These are phyloP conservation scores for Dufourea novaeangliae DNA, from an alignment of 1,140 invertebrate species.

Conservation along the genomic window DNA sequence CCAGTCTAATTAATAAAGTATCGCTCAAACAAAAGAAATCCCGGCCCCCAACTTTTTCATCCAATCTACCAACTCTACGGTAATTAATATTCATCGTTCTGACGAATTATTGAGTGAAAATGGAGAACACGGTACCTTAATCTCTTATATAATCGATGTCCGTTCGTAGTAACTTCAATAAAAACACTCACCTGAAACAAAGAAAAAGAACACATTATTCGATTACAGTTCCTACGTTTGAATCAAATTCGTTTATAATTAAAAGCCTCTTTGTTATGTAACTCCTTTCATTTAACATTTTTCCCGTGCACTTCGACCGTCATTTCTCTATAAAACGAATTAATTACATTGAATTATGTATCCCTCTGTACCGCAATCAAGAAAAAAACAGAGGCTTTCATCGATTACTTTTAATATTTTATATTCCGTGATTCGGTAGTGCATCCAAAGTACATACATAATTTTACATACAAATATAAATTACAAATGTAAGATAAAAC, in stretches of 20 bases:
- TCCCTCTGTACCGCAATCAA: too few relatives aligned
- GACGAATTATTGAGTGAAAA: background rate
- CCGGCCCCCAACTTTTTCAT: background rate
- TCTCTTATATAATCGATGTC: background rate
- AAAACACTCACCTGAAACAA: constrained; percentile 31
- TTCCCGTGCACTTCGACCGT: background rate
- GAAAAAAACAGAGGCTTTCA: too few relatives aligned
- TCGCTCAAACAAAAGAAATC: background rate
- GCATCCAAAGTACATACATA: too few relatives aligned
- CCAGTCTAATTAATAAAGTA: constrained; percentile 21
- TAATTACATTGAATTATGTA: too few relatives aligned
- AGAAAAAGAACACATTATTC: constrained; percentile 10
- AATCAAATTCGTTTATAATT: background rate
- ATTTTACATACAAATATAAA: too few relatives aligned
- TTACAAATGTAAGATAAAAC: too few relatives aligned
- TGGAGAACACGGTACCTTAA: constrained; percentile 9
- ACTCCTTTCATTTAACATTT: background rate
- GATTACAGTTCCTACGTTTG: background rate
- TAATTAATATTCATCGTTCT: constrained; percentile 32
- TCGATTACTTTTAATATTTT: too few relatives aligned
- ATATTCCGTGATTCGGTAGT: too few relatives aligned
- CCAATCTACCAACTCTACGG: background rate
- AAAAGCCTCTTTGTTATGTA: background rate
- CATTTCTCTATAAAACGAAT: too few relatives aligned
- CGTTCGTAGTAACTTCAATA: constrained; percentile 3